Evolutionary conservation across 2,113 vertebrate genomes (phyloP), one percentile per base, ranked within the genome.

Genomic region (Notechis scutatus): DNA sequence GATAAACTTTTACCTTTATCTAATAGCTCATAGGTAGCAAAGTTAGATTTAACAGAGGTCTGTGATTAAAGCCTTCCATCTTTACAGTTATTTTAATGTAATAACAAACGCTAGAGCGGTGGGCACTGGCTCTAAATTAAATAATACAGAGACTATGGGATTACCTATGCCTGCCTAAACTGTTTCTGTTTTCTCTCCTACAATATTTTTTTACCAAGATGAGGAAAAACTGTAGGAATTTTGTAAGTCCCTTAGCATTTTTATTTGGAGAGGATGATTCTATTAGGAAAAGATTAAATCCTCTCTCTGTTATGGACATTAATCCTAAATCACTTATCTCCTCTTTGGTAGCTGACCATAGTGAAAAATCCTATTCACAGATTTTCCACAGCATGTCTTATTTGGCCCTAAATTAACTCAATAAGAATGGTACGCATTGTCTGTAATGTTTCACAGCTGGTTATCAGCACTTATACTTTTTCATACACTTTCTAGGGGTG

Each of bases 391-490:
- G 56, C 3, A 52, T 47, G 20, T 52, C 81, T 52, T 87, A 42
- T 91, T 87, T 47, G 26, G 15, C 4, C 55, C 55, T 52, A 90
- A 26, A 23, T 12, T 81, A 5, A 1, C 85, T 94, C n/a, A 95
- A 89, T 86, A 15, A n/a, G 61, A 26, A 5, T 34, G 1, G 0
- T 15, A 81, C 18, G 55, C 18, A 45, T 20, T 26, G 0, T 0
- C 15, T 85, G 20, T 54, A 50, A 15, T 88, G 45, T 61, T 54
- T 34, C 39, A 47, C 50, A 55, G n/a, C 21, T 20, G 91, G 29
- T 50, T 61, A 39, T 92, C 69, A 54, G 55, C 23, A 56, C 42
- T 88, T 94, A 23, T 57, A 0, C 20, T n/a, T 93, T 96, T 89
- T 92, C n/a, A 23, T 56, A 88, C 42, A 0, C 1, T 90, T 93